These are phyloP conservation scores for Chaenocephalus aceratus DNA, from an alignment of 2,113 vertebrate genomes.

Conservation along the genomic window DNA sequence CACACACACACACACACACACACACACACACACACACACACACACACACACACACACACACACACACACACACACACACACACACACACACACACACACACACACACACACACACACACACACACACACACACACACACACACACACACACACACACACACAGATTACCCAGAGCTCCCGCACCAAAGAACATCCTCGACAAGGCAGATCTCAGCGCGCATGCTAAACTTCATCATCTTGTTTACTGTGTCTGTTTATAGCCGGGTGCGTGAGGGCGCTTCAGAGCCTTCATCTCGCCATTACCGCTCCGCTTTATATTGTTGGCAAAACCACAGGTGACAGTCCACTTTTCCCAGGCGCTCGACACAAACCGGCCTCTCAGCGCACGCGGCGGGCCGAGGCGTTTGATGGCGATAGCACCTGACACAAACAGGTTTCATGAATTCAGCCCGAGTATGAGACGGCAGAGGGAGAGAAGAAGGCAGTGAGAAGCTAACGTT, in stretches of 20 bases:
- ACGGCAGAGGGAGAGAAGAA: slow-evolving; percentile 75
- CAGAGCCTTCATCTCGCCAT: slow-evolving; percentile 80
- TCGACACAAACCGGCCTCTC: slow-evolving; percentile 37
- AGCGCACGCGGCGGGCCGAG: slow-evolving; percentile 72
- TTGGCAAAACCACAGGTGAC: slow-evolving; percentile 88
- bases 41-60: slow-evolving; percentile 35
- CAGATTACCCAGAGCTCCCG: slow-evolving; percentile 47
- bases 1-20: neutral
- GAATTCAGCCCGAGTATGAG: slow-evolving; percentile 84
- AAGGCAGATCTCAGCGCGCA: slow-evolving; percentile 30
- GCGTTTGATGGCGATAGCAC: slow-evolving; percentile 85
- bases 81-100: slow-evolving; percentile 8
- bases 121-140: slow-evolving; percentile 8
- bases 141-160: slow-evolving; percentile 38
- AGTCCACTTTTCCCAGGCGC: slow-evolving; percentile 85
- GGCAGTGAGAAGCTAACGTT: slow-evolving; percentile 76
- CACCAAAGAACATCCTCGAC: slow-evolving; percentile 31
- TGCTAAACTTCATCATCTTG: slow-evolving; percentile 71
- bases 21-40: slow-evolving; percentile 37
- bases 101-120: slow-evolving; percentile 32
- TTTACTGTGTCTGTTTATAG: slow-evolving; percentile 57
- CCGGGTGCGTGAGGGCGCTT: slow-evolving; percentile 43
- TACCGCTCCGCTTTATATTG: slow-evolving; percentile 79
- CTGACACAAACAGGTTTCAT: slow-evolving; percentile 84
- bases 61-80: slow-evolving; percentile 33